Conservation (phyloP, 2,888 invertebrate genomes). For the Andricus curvator region DNA sequence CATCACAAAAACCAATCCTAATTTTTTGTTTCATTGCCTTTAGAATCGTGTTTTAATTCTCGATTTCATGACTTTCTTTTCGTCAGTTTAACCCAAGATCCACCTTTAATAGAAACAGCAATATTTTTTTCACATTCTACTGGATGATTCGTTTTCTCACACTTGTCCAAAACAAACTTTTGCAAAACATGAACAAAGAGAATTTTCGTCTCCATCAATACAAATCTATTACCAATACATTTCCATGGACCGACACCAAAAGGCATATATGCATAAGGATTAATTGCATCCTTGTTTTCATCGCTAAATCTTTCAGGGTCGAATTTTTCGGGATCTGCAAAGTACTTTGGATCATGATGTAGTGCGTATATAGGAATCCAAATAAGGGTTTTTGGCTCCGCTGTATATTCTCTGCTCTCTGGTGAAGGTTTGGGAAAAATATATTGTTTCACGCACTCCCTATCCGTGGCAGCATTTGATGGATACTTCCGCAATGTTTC, state of each 20-base stretch:
- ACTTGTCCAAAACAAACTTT: constrained; percentile 69
- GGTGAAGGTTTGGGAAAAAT: constrained; percentile 70
- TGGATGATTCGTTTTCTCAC: constrained; percentile 67
- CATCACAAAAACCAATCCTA: too few species aligned
- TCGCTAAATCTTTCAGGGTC: constrained; percentile 78
- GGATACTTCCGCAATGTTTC: constrained; percentile 71
- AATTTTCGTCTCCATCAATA: constrained; percentile 60
- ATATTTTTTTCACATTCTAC: constrained; percentile 72
- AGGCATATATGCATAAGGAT: constrained; percentile 69
- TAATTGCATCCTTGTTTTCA: constrained; percentile 73
- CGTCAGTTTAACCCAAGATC: constrained; percentile 71
- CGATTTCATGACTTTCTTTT: constrained; percentile 32
- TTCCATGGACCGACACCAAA: constrained; percentile 75
- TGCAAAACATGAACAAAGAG: constrained; percentile 62
- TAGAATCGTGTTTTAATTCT: too few species aligned
- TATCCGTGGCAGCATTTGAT: constrained; percentile 78
- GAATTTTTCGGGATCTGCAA: constrained; percentile 76
- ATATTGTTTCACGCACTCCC: constrained; percentile 79
- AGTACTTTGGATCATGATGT: constrained; percentile 43
- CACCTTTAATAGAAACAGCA: constrained; percentile 70
- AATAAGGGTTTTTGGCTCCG: constrained; percentile 28
- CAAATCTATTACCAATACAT: constrained; percentile 72
- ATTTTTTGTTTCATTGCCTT: too few species aligned
- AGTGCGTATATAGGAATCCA: constrained; percentile 41
- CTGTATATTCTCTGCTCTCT: background rate